Base-by-base conservation (phyloP, 2,797 vertebrate species). In the Molossus alvarezi region DNA sequence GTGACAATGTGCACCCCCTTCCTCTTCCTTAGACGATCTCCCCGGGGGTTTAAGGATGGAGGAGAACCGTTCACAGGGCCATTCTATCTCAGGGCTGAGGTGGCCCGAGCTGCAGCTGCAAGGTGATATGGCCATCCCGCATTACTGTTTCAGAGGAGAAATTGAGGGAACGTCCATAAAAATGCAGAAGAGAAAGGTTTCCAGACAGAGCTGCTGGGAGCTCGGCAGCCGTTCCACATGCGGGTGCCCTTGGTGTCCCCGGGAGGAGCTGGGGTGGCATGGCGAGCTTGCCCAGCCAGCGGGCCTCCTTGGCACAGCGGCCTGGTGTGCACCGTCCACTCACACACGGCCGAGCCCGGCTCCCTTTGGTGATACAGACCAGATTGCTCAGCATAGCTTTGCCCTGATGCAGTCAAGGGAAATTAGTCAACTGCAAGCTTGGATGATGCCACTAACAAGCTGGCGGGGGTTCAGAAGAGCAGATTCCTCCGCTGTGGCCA, bases 401-500 rank as follows among this genome's bases (percentile, higher is more conserved):
- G 25, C 85, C 72, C 41, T 53, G 79, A 89, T 73, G 92, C 83
- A 93, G 55, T 95, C 88, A 88, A 96, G 93, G 90, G 95, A 90
- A 96, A 96, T 97, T 77, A 96, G 83, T 83, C 85, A 82, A 76
- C 73, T 91, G 81, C 79, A 96, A 62, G 65, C 89, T 73, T 84
- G 94, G 92, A 94, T 64, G 97, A 45, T 90, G 79, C 85, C 81
- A 94, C 94, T 96, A 96, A 97, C 79, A 95, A 96, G 84, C 86
- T 97, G 51, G 57, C 80, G 53, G 58, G 72, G 9, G 65, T 97
- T 98, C 88, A 93, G 85, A 97, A 88, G 81, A 91, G 69, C 73
- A 20, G 93, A 84, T 60, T 65, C 90, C 93, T 96, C 81, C 55
- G 8, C 2, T 72, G 91, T 65, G 96, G 5, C 97, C 93, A 51